A percentile compares a stretch with the other conserved stretches of the same genome.
Evolutionary conservation across 2,113 vertebrate species (phyloP).

Genomic region (Dasypus novemcinctus): DNA sequence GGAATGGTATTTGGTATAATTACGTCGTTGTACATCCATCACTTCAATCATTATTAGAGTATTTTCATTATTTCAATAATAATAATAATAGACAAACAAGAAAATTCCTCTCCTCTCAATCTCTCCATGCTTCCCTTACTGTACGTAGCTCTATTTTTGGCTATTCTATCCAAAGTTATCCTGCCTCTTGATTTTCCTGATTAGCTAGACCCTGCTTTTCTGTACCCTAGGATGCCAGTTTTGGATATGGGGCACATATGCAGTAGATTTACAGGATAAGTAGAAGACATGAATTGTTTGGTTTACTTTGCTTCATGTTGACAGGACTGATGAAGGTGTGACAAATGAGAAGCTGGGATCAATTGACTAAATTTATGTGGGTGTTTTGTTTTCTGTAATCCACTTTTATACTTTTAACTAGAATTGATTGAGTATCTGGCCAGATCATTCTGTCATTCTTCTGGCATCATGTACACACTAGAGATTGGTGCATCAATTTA

Average conservation of each 20-base stretch:
- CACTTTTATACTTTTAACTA: neutral
- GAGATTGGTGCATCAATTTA: neutral
- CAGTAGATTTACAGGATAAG: neutral
- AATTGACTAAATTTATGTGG: neutral
- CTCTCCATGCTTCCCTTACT: too few species aligned
- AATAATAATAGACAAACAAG: too few species aligned
- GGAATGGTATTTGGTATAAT: too few species aligned
- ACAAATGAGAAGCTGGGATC: constrained; percentile 56
- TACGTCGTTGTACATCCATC: too few species aligned
- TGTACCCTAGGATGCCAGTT: neutral
- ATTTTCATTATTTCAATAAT: too few species aligned
- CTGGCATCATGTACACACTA: neutral
- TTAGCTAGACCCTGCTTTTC: neutral
- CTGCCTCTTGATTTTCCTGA: neutral
- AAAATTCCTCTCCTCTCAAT: too few species aligned
- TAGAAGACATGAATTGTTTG: neutral
- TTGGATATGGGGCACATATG: neutral
- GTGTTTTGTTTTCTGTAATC: neutral
- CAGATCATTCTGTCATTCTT: neutral
- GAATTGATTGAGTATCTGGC: neutral
- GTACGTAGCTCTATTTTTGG: too few species aligned
- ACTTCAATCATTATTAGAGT: too few species aligned
- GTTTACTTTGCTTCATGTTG: neutral
- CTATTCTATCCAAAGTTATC: too few species aligned
- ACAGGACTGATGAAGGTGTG: constrained; percentile 43